A percentile compares a stretch with the other conserved stretches of the same genome.
phyloP scores from a whole-genome alignment of 2,888 invertebrate genomes.

The Dryocosmus kuriphilus region DNA sequence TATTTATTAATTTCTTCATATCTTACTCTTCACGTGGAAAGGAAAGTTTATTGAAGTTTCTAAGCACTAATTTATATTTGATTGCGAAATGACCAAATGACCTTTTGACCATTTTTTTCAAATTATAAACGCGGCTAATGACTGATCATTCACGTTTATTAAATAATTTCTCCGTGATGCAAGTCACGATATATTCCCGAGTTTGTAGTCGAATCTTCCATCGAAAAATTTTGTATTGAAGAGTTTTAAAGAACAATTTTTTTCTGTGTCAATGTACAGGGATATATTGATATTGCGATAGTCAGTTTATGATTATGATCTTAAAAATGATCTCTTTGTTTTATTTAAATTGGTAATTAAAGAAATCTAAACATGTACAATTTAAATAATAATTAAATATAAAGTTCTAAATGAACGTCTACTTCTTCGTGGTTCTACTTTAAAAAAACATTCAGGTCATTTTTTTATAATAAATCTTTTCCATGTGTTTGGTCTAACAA shows the following conservation, averaged over 20 bases:
- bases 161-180: constrained; percentile 31
- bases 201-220: constrained; percentile 28
- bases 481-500: not conserved
- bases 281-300: too few species aligned
- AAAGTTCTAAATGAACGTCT: too few species aligned
- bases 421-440: too few species aligned
- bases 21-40: not conserved
- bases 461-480: not conserved
- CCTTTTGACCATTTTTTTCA: constrained; percentile 26
- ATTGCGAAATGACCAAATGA: constrained; percentile 34
- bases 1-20: not conserved
- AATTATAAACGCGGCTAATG: constrained; percentile 22
- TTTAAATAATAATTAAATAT: too few species aligned
- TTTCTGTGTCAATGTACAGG: too few species aligned
- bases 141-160: constrained; percentile 16
- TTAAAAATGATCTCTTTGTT: too few species aligned
- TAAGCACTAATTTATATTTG: not conserved
- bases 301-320: too few species aligned
- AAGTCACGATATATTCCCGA: not conserved
- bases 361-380: too few species aligned
- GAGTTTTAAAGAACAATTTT: not conserved
- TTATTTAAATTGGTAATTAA: too few species aligned
- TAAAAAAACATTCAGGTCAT: not conserved
- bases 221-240: constrained; percentile 1
- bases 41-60: constrained; percentile 7